Percentiles rank a stretch among this genome's conserved stretches.
Evolutionary conservation across 1,140 invertebrate genomes (phyloP).

Genomic region (Heliconius eleuchia): DNA sequence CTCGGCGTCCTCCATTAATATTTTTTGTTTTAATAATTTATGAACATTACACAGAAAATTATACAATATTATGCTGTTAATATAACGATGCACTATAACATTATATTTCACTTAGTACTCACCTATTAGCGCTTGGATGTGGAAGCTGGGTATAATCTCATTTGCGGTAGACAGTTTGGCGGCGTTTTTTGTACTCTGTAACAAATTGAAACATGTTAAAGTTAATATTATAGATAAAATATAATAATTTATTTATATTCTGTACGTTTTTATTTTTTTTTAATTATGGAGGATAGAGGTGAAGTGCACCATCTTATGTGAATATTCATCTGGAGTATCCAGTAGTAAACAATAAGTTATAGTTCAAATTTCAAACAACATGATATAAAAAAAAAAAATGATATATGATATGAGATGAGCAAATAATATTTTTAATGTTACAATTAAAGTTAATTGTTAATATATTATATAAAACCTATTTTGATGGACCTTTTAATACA

Average conservation of each 20-base stretch:
- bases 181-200: conserved; percentile 72
- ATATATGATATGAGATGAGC: too few species aligned
- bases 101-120: conserved; percentile 40
- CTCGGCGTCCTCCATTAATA: neutral
- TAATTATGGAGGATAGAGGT: too few species aligned
- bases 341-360: too few species aligned
- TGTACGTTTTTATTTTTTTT: neutral
- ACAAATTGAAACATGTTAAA: conserved; percentile 44
- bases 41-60: neutral
- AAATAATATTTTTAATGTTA: too few species aligned
- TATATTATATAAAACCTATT: too few species aligned
- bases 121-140: conserved; percentile 80
- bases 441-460: too few species aligned
- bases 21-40: neutral
- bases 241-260: neutral
- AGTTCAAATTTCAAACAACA: too few species aligned
- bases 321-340: too few species aligned
- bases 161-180: conserved; percentile 81
- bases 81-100: neutral
- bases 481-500: too few species aligned
- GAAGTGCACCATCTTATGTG: too few species aligned
- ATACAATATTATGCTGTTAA: neutral
- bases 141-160: conserved; percentile 75
- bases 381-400: too few species aligned
- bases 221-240: neutral